Base-by-base conservation (phyloP, 1,140 invertebrate species). In the Onthophagus taurus region DNA sequence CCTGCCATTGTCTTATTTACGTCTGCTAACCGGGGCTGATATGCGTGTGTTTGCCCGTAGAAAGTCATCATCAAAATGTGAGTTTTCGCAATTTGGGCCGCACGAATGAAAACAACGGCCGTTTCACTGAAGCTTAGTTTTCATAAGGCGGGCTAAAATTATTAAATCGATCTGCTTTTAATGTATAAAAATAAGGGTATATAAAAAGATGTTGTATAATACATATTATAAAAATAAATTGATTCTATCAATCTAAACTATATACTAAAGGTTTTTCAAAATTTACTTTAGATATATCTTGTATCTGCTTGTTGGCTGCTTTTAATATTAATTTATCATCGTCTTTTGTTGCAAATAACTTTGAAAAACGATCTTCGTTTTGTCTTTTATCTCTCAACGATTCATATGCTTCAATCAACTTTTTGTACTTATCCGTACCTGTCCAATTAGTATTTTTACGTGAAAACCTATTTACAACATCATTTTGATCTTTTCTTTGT, bases 311-410 rank as follows among this genome's bases (percentile, higher is more conserved):
- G 11, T 39, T 38, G 8, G 16, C 14, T 4, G 18, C 19, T 39
- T 31, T 21, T 24, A 39, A 5, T 30, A 29, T 13, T 3, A 9
- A 4, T 26, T 41, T 29, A 7, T 26, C 23, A 2, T 39, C 24
- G 13, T 36, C 34, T 23, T 38, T 38, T 3, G 8, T 8, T 17
- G 48, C 48, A 24, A 47, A 52, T 11, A 52, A 34, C 18, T 42
- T 31, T 14, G 31, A 47, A 12, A 52, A 29, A 3, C 48, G 30
- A 21, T 50, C 31, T 26, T 52, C 51, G 18, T 39, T 42, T 23
- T 50, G 48, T 19, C 51, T 24, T 29, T 50, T 47, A 29, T 43
- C 8, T 12, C 48, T 30, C n/a, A 45, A 30, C 7, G 5, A 37
- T 11, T 35, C 39, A 9, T 37, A 44, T 14, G 50, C 44, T n/a